Evolutionary conservation across 2,797 vertebrate genomes (phyloP), one percentile per base, ranked within the genome.

Genomic region (Propithecus deckenii): DNA sequence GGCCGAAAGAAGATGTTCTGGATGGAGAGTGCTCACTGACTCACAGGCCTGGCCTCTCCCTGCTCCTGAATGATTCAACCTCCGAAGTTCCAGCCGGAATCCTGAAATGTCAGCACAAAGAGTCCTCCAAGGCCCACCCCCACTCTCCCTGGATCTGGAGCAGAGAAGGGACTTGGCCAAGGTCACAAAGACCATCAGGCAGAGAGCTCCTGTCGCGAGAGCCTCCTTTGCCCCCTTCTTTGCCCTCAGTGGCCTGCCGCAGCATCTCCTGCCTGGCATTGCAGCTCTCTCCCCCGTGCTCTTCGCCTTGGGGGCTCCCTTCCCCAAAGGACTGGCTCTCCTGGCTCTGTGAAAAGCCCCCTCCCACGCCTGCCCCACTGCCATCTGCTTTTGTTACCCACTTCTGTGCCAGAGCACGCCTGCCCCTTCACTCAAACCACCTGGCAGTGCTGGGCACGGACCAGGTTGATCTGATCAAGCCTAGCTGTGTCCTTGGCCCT

Each of bases 101-200:
- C 69, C 87, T 84, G 89, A 97, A 97, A 94, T 95, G 92, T 94
- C 96, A 96, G 59, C 8, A 9, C 41, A 30, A 28, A 57, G 89
- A 46, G 43, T 76, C 32, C 8, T 3, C 52, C 1, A 11, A 75
- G 85, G 63, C 41, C n/a, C 76, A 85, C 69, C 63, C 75, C 72
- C 7, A 4, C 57, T 52, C 28, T 28, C 63, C 59, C 65, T 12
- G 20, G 74, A 59, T 72, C 81, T 63, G 17, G 75, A 96, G 84
- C 23, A 52, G 67, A 67, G n/a, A 97, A 97, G 72, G 72, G 95
- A 95, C 97, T 94, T 63, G 79, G 81, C 86, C 95, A 98, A 96
- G 96, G 94, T 96, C 94, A 96, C 88, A 63, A 94, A 96, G 86
- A 81, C 71, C 92, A 90, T 80, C 32, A 28, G 80, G 81, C 48